These are phyloP conservation scores for Hydropsyche tenuis DNA, from an alignment of 1,140 invertebrate genomes.

Conservation along the genomic window DNA sequence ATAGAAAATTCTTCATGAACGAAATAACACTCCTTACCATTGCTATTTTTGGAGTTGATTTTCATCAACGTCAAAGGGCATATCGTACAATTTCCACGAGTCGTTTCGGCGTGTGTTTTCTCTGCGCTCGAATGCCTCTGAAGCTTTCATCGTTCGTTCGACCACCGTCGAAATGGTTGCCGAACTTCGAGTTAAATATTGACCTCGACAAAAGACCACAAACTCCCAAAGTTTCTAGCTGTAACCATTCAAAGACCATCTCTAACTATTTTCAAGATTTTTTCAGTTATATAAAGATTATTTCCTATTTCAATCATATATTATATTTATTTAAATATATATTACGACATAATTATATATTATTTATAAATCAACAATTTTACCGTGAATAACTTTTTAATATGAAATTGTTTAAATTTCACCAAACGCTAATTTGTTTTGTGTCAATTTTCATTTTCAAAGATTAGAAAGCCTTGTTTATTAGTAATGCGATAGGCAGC, in stretches of 20 bases:
- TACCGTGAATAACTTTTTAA: too few species aligned
- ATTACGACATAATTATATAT: background rate
- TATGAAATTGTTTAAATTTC: too few species aligned
- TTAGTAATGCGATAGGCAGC: background rate
- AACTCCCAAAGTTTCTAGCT: background rate
- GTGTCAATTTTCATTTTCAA: too few species aligned
- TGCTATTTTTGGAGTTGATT: slow-evolving; percentile 16
- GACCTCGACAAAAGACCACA: background rate
- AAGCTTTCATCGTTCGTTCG: background rate
- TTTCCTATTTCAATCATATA: background rate
- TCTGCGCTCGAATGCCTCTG: background rate
- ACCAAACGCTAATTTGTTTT: too few species aligned
- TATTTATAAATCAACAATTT: background rate
- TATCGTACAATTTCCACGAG: slow-evolving; percentile 3
- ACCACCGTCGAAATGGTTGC: background rate
- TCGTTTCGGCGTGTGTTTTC: background rate
- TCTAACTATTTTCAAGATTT: too few species aligned
- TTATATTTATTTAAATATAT: background rate
- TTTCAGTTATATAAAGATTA: background rate
- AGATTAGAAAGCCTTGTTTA: too few species aligned
- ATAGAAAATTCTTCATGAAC: too few species aligned
- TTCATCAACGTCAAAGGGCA: slow-evolving; percentile 20
- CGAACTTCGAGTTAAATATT: slow-evolving; percentile 17
- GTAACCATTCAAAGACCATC: too few species aligned
- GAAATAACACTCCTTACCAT: too few species aligned